Evolutionary conservation across 1,140 invertebrate species (phyloP).

Genomic region (Pristionchus pacificus): DNA sequence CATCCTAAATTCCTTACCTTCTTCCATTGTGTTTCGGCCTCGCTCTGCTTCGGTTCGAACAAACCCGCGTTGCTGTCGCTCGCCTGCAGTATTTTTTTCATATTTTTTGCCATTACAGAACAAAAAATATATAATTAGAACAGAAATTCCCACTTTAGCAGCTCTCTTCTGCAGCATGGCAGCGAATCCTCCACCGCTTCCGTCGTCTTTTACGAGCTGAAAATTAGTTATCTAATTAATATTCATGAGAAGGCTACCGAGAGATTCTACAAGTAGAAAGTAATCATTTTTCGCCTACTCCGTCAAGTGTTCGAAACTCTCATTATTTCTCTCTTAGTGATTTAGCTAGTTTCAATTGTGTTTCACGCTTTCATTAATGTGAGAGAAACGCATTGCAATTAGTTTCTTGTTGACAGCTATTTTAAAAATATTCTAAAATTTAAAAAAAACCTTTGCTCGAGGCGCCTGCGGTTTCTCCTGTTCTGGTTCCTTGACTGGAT

Average conservation of each 20-base stretch:
- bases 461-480: conserved; percentile 27
- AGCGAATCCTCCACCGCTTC: conserved; percentile 54
- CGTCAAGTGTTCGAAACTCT: too few species aligned
- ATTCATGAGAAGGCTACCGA: too few species aligned
- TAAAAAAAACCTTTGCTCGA: conserved; percentile 19
- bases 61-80: conserved; percentile 56
- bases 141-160: conserved; percentile 47
- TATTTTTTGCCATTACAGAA: too few species aligned
- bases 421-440: neutral
- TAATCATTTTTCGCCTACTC: too few species aligned
- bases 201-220: conserved; percentile 42
- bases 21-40: conserved; percentile 79
- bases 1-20: conserved; percentile 61
- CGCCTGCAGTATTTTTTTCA: neutral
- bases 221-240: too few species aligned
- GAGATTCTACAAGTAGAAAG: too few species aligned
- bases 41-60: conserved; percentile 72
- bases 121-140: too few species aligned
- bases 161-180: conserved; percentile 57
- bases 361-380: too few species aligned
- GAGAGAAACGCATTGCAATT: too few species aligned
- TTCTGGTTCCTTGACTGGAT: neutral
- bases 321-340: too few species aligned
- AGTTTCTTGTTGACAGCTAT: too few species aligned
- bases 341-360: too few species aligned